A percentile compares a stretch with the other conserved stretches of the same genome.
Conservation (phyloP, 2,888 invertebrate genomes). For the Thelaira solivaga region DNA sequence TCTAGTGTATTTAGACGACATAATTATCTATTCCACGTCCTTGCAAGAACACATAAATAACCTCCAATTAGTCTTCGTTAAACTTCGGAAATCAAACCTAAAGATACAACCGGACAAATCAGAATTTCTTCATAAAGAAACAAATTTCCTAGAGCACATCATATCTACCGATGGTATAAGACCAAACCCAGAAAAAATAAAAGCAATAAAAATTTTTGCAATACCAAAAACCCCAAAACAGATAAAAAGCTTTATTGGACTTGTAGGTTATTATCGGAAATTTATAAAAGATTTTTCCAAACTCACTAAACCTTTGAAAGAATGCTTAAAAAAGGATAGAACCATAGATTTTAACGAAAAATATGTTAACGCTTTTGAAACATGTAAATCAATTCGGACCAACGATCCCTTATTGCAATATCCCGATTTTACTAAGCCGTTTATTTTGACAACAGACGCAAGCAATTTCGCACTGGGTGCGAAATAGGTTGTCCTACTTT, state of each 20-base stretch:
- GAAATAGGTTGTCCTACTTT: background rate
- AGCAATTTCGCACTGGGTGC: too few relatives aligned
- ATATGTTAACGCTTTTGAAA: background rate
- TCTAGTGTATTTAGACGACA: background rate
- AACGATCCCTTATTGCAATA: background rate
- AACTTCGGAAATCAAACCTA: background rate
- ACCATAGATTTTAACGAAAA: too few relatives aligned
- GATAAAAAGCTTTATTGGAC: slow-evolving; percentile 1
- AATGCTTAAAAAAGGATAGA: too few relatives aligned
- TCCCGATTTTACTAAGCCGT: background rate
- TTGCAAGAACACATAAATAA: background rate
- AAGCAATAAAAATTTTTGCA: background rate
- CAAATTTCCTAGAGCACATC: background rate
- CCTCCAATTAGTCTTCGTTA: background rate
- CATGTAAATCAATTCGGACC: too few relatives aligned
- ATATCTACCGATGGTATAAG: background rate
- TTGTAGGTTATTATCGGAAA: background rate
- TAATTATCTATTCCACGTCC: background rate
- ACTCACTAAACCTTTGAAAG: background rate
- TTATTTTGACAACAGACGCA: too few relatives aligned
- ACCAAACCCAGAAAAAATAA: background rate
- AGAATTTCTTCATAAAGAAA: background rate
- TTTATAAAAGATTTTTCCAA: background rate
- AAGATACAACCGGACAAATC: background rate
- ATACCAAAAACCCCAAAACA: background rate